These are phyloP conservation scores for Micronisus gabar DNA, from an alignment of 2,113 vertebrate species.

Conservation along the genomic window DNA sequence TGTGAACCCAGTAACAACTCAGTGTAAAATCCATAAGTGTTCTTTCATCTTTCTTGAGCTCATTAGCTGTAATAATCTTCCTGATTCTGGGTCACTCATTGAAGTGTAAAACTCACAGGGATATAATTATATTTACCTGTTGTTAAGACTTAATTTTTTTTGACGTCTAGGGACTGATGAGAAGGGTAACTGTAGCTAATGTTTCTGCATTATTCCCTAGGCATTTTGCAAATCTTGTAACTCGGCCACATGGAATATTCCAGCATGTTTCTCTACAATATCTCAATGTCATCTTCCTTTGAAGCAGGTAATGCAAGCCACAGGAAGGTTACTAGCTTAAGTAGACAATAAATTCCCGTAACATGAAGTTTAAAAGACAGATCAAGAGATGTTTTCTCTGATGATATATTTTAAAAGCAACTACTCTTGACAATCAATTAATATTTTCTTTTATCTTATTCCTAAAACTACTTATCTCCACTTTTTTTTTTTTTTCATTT, in stretches of 20 bases:
- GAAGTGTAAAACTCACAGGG: constrained; percentile 9
- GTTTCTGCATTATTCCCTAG: not conserved
- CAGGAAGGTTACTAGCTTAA: not conserved
- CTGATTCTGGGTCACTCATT: constrained; percentile 33
- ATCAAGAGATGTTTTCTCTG: not conserved
- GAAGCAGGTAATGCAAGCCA: not conserved
- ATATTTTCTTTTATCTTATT: not conserved
- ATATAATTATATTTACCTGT: constrained; percentile 44
- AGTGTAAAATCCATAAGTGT: not conserved
- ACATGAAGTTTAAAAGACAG: not conserved
- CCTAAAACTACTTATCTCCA: not conserved
- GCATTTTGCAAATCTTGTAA: not conserved
- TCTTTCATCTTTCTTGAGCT: constrained; percentile 32
- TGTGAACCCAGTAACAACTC: not conserved
- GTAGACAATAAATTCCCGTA: not conserved
- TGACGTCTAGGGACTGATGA: not conserved
- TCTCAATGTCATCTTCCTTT: not conserved
- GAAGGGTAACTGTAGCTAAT: not conserved
- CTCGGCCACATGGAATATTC: constrained; percentile 8
- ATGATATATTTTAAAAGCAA: not conserved
- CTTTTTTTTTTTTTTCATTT: not conserved
- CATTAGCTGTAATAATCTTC: constrained; percentile 32
- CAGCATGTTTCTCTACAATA: not conserved
- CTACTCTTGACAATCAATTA: not conserved
- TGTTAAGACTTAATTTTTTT: not conserved